phyloP scores from a whole-genome alignment of 2,113 vertebrate genomes.

The Apodemus sylvaticus region DNA sequence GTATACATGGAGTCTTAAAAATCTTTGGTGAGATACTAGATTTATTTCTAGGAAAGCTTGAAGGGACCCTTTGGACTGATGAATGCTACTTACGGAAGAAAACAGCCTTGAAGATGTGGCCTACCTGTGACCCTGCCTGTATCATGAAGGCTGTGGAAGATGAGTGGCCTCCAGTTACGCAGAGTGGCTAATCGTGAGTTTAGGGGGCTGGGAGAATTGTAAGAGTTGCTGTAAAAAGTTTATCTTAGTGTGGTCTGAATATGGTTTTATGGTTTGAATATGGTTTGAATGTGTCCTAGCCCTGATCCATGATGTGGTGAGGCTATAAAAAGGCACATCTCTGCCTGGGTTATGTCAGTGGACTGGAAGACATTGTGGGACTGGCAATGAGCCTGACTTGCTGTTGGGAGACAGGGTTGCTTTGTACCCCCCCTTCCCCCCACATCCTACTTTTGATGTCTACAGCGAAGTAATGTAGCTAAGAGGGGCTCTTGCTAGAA shows the following conservation, averaged over 20 bases:
- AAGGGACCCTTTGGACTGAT: background rate
- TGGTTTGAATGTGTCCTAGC: background rate
- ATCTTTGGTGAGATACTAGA: background rate
- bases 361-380: background rate
- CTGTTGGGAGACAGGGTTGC: background rate
- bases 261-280: background rate
- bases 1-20: background rate
- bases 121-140: background rate
- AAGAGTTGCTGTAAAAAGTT: background rate
- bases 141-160: background rate
- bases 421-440: background rate
- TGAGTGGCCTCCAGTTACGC: background rate
- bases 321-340: background rate
- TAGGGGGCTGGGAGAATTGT: background rate
- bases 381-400: background rate
- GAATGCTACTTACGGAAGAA: background rate
- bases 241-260: no score
- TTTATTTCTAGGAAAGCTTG: slow-evolving; percentile 5
- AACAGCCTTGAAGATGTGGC: background rate
- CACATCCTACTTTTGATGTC: background rate
- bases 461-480: background rate
- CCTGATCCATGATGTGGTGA: background rate
- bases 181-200: background rate
- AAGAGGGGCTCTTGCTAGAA: background rate
- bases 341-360: background rate